A percentile compares a stretch with the other conserved stretches of the same genome.
Conservation (phyloP, 2,888 invertebrate genomes). For the Tortrix viridana region DNA sequence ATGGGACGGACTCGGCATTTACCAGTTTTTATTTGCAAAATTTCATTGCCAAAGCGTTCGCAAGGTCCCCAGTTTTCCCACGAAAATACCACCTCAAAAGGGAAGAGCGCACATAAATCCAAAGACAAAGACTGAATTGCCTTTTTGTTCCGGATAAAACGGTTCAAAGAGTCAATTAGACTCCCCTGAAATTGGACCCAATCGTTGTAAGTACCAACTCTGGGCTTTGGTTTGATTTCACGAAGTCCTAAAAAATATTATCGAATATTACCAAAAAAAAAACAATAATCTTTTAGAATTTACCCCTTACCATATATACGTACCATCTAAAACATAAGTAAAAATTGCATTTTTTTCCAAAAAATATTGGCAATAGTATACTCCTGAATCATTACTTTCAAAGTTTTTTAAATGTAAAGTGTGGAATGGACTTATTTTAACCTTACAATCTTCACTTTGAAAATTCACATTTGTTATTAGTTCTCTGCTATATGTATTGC, state of each 20-base stretch:
- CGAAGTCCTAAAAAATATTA: constrained; percentile 36
- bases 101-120: constrained; percentile 53
- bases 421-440: constrained; percentile 42
- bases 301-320: background rate
- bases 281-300: background rate
- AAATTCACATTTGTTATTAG: background rate
- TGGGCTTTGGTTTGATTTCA: constrained; percentile 41
- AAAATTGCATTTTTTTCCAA: constrained; percentile 31
- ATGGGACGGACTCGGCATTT: constrained; percentile 74
- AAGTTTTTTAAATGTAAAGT: constrained; percentile 46
- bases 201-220: constrained; percentile 70
- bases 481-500: constrained; percentile 21
- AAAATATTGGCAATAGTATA: constrained; percentile 46
- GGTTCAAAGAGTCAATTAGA: constrained; percentile 72
- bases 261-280: background rate
- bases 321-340: constrained; percentile 43
- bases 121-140: constrained; percentile 48
- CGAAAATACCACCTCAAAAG: constrained; percentile 73
- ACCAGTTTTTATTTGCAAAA: constrained; percentile 70
- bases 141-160: constrained; percentile 66
- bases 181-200: constrained; percentile 79
- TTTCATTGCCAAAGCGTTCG: constrained; percentile 67
- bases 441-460: constrained; percentile 17
- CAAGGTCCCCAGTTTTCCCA: constrained; percentile 84
- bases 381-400: constrained; percentile 46